Percentiles rank a stretch among this genome's conserved stretches.
Conservation (phyloP, 2,888 invertebrate genomes). For the Acleris sparsana region DNA sequence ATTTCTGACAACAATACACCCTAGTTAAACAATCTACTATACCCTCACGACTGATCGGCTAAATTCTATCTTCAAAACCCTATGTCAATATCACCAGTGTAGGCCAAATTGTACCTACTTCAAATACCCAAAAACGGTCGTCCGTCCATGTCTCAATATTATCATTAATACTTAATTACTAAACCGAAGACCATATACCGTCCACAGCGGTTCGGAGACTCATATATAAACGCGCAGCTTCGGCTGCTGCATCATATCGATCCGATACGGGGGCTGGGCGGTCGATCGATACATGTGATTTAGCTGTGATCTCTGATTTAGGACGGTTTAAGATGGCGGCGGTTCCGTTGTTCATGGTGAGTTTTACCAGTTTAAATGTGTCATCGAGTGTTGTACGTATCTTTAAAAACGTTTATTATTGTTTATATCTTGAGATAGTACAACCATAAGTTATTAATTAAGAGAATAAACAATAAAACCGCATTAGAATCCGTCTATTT, state of each 20-base stretch:
- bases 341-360: constrained; percentile 43
- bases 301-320: constrained; percentile 47
- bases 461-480: no score
- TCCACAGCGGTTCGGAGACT: constrained; percentile 1
- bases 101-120: background rate
- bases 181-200: constrained; percentile 32
- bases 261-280: constrained; percentile 44
- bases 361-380: constrained; percentile 4
- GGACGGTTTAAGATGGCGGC: constrained; percentile 41
- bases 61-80: background rate
- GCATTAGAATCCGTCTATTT: no score
- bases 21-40: no score
- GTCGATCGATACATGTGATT: constrained; percentile 51
- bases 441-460: no score
- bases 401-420: no score
- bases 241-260: constrained; percentile 40
- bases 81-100: background rate
- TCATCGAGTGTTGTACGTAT: no score
- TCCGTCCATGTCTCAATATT: constrained; percentile 11
- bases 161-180: constrained; percentile 19
- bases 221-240: constrained; percentile 46
- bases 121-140: constrained; percentile 20
- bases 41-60: no score
- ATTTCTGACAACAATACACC: no score
- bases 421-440: no score